phyloP scores from a whole-genome alignment of 2,797 vertebrate species.

The Girardinus metallicus region DNA sequence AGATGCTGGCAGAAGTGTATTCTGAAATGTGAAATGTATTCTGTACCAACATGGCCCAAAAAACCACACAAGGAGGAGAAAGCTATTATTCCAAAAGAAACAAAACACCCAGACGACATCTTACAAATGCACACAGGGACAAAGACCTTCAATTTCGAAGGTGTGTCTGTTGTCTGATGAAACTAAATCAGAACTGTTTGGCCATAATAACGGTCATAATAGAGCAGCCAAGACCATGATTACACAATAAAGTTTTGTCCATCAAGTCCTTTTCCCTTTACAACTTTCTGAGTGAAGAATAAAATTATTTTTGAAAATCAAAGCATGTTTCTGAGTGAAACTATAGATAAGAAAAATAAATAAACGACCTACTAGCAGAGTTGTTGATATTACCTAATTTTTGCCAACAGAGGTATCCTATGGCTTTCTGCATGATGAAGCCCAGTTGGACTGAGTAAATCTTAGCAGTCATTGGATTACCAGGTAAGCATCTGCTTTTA shows the following conservation, averaged over 20 bases:
- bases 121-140: neutral
- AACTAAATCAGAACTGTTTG: neutral
- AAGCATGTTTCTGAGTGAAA: neutral
- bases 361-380: constrained; percentile 10
- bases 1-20: neutral
- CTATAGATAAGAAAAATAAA: neutral
- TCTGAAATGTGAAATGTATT: too few relatives aligned
- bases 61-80: neutral
- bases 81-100: neutral
- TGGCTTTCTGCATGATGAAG: constrained; percentile 17
- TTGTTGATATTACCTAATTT: neutral
- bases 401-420: constrained; percentile 1
- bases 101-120: neutral
- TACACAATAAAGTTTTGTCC: neutral
- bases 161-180: neutral
- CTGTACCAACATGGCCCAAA: neutral
- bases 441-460: constrained; percentile 49
- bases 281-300: neutral
- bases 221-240: neutral
- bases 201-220: neutral
- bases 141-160: neutral
- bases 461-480: constrained; percentile 94
- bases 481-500: constrained; percentile 83
- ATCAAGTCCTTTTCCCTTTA: neutral
- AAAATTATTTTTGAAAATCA: neutral